Evolutionary conservation across 2,888 invertebrate genomes (phyloP), one percentile per base, ranked within the genome.

Genomic region (Synergus itoensis): DNA sequence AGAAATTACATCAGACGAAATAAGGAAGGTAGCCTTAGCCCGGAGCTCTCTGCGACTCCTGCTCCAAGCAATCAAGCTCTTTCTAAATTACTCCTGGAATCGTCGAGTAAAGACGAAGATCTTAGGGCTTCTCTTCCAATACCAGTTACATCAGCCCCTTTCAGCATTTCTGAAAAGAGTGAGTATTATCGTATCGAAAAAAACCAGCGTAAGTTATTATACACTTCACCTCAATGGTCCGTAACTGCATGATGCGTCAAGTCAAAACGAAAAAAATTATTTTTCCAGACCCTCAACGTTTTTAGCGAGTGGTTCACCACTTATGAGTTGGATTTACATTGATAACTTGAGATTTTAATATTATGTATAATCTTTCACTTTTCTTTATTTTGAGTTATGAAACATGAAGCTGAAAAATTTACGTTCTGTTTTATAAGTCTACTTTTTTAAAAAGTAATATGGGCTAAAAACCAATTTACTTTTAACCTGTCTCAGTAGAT

Each of bases 1-100:
- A 93, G 95, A 78, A 94, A 94, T 90, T 96, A 96, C 93, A 93
- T 95, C 90, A 93, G 95, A 79, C 93, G 95, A 79, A 95, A 95
- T 91, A 93, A 94, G 84, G 94, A 94, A 82, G 93, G 93, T 85
- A 94, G 94, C 41, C 93, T 93, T 87, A 95, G 94, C 91, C 95
- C 94, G 45, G 94, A 94, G 85, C 83, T 86, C 77, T 80, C 81
- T 79, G 82, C 82, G 18, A 75, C 79, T 28, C 45, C 76, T 18
- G 77, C 79, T 53, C 78, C 81, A 60, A 79, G 84, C 78, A 76
- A 80, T 76, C 84, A 86, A 77, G 5, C 36, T 36, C 5, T 36
- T 7, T 36, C 36, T 36, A 36, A 36, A 36, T 36, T 36, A 36
- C 36, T 36, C 5, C 5, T 36, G 36, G 36, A 36, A 36, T 86